Conservation (phyloP, 2,113 vertebrate species). For the Puma concolor region DNA sequence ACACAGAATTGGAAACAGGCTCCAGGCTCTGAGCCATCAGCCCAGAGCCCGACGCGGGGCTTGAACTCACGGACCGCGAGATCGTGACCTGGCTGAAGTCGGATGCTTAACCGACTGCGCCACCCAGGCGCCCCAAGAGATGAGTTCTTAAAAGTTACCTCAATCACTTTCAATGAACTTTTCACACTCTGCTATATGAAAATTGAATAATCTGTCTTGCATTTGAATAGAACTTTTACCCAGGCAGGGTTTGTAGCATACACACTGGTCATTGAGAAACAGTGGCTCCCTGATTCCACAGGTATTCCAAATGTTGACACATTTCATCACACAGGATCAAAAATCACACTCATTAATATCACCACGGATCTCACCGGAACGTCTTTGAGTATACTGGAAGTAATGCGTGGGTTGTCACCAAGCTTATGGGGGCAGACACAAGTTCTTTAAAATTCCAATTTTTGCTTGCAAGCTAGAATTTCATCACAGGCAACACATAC, state of each 20-base stretch:
- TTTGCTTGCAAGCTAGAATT: background rate
- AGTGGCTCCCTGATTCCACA: background rate
- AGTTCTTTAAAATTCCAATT: background rate
- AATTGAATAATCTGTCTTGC: background rate
- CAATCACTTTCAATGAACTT: background rate
- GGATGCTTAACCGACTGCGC: too few species aligned
- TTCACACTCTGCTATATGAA: background rate
- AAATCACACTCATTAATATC: background rate
- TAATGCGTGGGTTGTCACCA: background rate
- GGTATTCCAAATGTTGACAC: background rate
- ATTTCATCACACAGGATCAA: background rate
- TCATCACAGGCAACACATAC: background rate
- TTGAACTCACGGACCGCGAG: too few species aligned
- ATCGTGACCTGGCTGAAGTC: too few species aligned
- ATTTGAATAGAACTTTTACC: background rate
- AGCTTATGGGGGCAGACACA: background rate
- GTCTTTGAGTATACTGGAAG: background rate
- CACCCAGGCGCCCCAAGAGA: background rate
- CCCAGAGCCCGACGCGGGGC: too few species aligned
- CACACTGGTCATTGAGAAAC: background rate
- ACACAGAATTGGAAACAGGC: too few species aligned
- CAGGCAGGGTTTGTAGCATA: background rate
- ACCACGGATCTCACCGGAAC: background rate
- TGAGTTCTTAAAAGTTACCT: background rate
- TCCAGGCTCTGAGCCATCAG: too few species aligned